A percentile compares a stretch with the other conserved stretches of the same genome.
Evolutionary conservation across 2,113 vertebrate species (phyloP).

Genomic region (Cyanoliseus patagonus): DNA sequence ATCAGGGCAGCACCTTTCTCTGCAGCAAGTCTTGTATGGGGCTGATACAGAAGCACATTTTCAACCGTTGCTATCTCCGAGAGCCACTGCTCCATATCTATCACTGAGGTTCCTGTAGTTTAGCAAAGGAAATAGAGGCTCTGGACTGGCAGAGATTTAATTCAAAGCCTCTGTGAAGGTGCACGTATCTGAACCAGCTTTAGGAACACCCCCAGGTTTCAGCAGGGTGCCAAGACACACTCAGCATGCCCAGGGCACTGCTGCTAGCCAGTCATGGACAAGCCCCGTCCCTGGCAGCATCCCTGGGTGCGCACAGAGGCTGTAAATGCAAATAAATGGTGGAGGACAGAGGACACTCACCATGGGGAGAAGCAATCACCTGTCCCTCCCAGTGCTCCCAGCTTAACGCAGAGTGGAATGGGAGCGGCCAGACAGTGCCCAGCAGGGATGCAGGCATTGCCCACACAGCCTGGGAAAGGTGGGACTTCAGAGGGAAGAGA

Average conservation of each 20-base stretch:
- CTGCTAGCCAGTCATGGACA: background rate
- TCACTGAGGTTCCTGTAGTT: background rate
- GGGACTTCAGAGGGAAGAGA: background rate
- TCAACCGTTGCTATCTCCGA: fast-evolving
- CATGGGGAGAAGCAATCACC: fast-evolving
- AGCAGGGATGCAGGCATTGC: background rate
- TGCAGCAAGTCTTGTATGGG: background rate
- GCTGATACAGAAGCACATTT: background rate
- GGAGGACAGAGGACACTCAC: background rate
- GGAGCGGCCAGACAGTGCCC: background rate
- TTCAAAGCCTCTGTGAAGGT: background rate
- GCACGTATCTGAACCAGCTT: background rate
- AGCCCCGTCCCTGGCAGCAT: fast-evolving
- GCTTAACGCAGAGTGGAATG: background rate
- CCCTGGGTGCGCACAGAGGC: background rate
- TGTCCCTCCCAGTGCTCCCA: background rate
- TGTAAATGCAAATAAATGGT: background rate
- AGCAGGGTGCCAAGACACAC: background rate
- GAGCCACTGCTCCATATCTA: background rate
- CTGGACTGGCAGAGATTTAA: background rate
- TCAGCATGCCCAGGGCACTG: background rate
- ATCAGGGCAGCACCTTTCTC: background rate
- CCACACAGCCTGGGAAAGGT: background rate
- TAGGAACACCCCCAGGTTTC: background rate
- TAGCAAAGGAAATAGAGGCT: background rate